phyloP scores from a whole-genome alignment of 2,888 invertebrate species.

The Leucoma salicis region DNA sequence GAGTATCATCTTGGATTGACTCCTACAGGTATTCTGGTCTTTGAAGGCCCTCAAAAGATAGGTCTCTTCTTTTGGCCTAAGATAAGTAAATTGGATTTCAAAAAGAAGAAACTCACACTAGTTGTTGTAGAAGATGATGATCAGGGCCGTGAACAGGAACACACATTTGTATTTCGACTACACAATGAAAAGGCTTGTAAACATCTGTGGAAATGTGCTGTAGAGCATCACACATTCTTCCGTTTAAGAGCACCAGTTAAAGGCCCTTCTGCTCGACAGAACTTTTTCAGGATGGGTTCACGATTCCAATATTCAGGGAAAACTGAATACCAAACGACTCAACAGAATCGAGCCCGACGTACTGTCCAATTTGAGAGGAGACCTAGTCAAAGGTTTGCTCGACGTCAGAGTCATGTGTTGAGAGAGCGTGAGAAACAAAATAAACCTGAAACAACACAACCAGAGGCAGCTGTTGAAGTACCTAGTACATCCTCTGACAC shows the following conservation, averaged over 20 bases:
- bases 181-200: conserved; percentile 99
- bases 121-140: conserved; percentile 99
- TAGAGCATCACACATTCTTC: conserved; percentile 99
- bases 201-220: conserved; percentile 99
- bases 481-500: conserved; percentile 54
- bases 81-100: conserved; percentile 98
- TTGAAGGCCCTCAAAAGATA: conserved; percentile 97
- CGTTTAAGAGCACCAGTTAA: conserved; percentile 94
- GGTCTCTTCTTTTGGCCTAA: conserved; percentile 99
- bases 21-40: conserved; percentile 98
- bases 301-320: conserved; percentile 96
- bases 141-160: conserved; percentile 97
- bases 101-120: conserved; percentile 97
- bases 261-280: conserved; percentile 93
- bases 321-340: conserved; percentile 98
- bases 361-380: conserved; percentile 98
- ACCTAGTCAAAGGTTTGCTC: conserved; percentile 97
- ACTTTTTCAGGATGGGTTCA: conserved; percentile 99
- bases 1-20: conserved; percentile 98
- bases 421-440: conserved; percentile 88
- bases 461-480: conserved; percentile 50
- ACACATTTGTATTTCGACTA: conserved; percentile 98
- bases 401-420: conserved; percentile 94
- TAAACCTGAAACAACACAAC: conserved; percentile 55
- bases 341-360: conserved; percentile 93